Evolutionary conservation across 2,113 vertebrate species (phyloP).

Genomic region (Hemiscyllium ocellatum): DNA sequence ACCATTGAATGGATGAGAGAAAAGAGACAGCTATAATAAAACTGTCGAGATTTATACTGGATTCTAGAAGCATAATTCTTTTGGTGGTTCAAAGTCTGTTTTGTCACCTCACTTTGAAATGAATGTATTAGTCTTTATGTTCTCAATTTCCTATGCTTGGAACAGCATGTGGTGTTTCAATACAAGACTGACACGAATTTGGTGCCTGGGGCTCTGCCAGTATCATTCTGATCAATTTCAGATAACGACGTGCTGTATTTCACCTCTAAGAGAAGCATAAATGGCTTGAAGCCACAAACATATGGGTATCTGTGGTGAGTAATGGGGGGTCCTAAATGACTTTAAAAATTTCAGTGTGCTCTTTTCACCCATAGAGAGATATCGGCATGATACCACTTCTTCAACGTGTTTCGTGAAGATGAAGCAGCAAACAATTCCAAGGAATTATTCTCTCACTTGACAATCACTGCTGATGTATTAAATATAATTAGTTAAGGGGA

Average conservation of each 20-base stretch:
- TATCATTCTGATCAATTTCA: not conserved
- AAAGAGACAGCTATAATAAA: not conserved
- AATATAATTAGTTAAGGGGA: not conserved
- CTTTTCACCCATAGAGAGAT: not conserved
- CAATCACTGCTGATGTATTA: not conserved
- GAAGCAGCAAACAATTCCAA: not conserved
- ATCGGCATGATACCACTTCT: not conserved
- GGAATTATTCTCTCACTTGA: not conserved
- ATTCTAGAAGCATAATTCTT: not conserved
- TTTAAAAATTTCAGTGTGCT: not conserved
- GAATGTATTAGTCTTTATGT: not conserved
- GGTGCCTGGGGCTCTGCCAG: not conserved
- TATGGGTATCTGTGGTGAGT: not conserved
- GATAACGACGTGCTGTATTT: not conserved
- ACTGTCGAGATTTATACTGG: not conserved
- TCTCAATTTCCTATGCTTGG: not conserved
- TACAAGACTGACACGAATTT: not conserved
- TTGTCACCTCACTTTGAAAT: not conserved
- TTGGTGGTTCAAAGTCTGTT: not conserved
- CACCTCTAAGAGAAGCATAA: not conserved
- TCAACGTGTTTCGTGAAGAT: not conserved
- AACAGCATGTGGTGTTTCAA: not conserved
- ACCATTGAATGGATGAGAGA: not conserved
- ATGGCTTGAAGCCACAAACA: not conserved
- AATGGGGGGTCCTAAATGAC: not conserved